Base-by-base conservation (phyloP, 2,797 vertebrate genomes). In the Babyrousa celebensis region DNA sequence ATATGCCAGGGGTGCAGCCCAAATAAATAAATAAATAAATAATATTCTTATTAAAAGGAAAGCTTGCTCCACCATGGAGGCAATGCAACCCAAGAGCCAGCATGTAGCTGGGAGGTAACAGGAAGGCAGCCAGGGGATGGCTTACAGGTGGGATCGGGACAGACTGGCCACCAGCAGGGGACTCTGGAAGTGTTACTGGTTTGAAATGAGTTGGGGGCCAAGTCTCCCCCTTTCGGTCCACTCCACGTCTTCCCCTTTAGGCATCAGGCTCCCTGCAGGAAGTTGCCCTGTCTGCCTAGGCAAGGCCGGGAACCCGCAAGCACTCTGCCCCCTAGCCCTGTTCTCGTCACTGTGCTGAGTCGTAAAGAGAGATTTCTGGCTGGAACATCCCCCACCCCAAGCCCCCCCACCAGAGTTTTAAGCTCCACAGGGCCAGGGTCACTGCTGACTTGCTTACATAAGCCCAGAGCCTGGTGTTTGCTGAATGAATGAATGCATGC, bases 301-400 rank as follows among this genome's bases (percentile, higher is more conserved):
- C 1, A 1, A 56, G 11, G 32, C 17, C 12, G 0, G 27, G 54
- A 40, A 10, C 48, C 62, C 18, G 1, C 12, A 17, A 17, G 32
- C 20, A 2, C 2, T 48, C 21, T 8, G 16, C 3, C 40, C 58
- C 32, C 40, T 15, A 6, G 48, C 21, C 40, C 84, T 23, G 20
- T 15, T 68, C 63, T 67, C 29, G 21, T 17, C 82, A 48, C 62
- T 48, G 27, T 14, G 12, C 52, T 11, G 20, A 65, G 71, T 18
- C 70, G 16, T 20, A 20, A 56, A 65, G 68, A 79, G 65, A 20
- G n/a, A 62, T 29, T 74, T 56, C 52, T 36, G n/a, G 78, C 60
- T 27, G 9, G 10, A 25, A 32, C 52, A 4, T 43, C 68, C 62
- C 0, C 52, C 23, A 27, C 43, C 9, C 43, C 6, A 6, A 48